phyloP scores from a whole-genome alignment of 2,113 vertebrate species.

The Tachysurus fulvidraco region DNA sequence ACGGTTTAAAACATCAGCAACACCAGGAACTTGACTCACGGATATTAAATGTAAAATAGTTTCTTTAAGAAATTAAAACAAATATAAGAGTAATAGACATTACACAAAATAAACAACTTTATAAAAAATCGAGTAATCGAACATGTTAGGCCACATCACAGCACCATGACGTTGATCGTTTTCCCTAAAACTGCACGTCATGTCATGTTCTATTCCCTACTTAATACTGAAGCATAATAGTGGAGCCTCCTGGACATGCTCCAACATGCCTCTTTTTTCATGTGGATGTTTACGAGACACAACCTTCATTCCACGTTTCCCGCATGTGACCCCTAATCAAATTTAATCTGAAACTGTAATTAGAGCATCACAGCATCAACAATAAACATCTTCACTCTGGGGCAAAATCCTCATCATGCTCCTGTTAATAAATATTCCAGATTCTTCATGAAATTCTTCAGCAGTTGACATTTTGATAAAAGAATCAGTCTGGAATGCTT shows the following conservation, averaged over 20 bases:
- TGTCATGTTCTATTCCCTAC: neutral
- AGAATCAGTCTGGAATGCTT: neutral
- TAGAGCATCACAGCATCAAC: neutral
- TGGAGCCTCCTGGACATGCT: neutral
- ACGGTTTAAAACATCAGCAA: neutral
- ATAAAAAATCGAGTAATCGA: neutral
- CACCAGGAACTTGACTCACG: neutral
- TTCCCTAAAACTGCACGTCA: too few relatives aligned
- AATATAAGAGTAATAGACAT: neutral
- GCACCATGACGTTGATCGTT: neutral
- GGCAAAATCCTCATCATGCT: neutral
- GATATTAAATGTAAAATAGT: neutral
- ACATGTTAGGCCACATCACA: neutral
- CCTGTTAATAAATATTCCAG: neutral
- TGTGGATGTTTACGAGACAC: neutral
- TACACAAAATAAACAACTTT: neutral
- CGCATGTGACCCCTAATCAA: neutral
- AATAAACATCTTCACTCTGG: neutral
- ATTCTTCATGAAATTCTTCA: neutral
- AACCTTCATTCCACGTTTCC: neutral
- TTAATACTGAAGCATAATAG: neutral
- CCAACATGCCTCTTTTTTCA: conserved; percentile 11
- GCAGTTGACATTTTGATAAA: neutral
- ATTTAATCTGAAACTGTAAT: neutral
- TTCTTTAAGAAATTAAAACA: neutral